Conservation (phyloP, 2,797 vertebrate species). For the Protosalanx chinensis region DNA sequence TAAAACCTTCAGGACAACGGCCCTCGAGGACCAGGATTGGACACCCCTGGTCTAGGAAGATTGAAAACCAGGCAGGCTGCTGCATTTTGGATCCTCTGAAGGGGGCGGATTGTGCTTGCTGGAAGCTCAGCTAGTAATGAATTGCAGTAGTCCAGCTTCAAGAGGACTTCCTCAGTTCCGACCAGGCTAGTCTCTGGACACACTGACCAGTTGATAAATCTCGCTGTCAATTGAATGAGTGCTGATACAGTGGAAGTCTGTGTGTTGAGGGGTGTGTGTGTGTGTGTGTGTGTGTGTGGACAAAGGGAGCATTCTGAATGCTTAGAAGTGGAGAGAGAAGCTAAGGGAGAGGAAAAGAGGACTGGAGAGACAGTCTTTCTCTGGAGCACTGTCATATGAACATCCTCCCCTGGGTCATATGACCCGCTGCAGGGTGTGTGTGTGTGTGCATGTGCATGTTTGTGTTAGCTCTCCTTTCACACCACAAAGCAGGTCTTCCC, state of each 20-base stretch:
- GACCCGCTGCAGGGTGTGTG: slow-evolving; percentile 47
- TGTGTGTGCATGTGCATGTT: slow-evolving; percentile 5
- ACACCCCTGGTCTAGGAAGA: too few relatives aligned
- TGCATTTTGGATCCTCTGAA: too few relatives aligned
- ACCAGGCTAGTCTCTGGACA: slow-evolving; percentile 45
- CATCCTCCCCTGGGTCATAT: slow-evolving; percentile 59
- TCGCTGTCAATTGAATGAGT: slow-evolving; percentile 67
- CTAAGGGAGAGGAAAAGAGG: slow-evolving; percentile 36
- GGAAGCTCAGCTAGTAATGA: too few relatives aligned
- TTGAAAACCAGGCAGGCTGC: too few relatives aligned
- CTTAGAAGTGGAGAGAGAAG: slow-evolving; percentile 17
- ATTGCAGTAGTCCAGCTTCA: neutral
- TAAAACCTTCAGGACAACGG: too few relatives aligned
- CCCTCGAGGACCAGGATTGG: too few relatives aligned
- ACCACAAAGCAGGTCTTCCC: neutral
- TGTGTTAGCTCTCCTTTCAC: slow-evolving; percentile 1
- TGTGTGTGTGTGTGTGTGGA: slow-evolving; percentile 26
- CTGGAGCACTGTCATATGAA: slow-evolving; percentile 64
- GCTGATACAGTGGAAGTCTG: slow-evolving; percentile 60
- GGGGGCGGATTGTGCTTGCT: too few relatives aligned
- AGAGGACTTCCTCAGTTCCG: slow-evolving; percentile 24
- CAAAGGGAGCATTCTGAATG: slow-evolving; percentile 68
- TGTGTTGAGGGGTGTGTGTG: slow-evolving; percentile 37
- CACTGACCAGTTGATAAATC: slow-evolving; percentile 51
- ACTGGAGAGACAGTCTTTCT: slow-evolving; percentile 55